Conservation (phyloP, 2,797 vertebrate species). For the Coregonus suidteri region DNA sequence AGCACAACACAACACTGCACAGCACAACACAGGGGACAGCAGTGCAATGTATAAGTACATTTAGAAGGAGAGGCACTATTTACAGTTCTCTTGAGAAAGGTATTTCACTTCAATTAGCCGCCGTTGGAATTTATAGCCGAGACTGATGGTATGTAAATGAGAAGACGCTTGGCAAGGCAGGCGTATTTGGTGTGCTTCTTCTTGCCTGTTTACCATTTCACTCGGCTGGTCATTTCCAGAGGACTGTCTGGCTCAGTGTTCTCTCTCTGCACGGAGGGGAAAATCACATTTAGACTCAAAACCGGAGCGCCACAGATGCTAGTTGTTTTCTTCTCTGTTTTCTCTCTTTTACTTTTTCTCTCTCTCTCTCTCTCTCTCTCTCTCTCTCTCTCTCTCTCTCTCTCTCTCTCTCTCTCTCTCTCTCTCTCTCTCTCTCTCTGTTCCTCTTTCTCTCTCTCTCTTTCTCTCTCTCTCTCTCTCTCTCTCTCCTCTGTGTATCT, state of each 20-base stretch:
- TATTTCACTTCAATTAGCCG: neutral
- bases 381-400: neutral
- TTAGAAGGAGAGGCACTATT: neutral
- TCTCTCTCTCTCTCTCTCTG: neutral
- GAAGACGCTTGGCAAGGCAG: neutral
- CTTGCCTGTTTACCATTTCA: conserved; percentile 46
- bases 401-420: neutral
- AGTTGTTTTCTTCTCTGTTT: neutral
- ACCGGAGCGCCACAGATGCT: conserved; percentile 44
- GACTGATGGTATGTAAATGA: neutral
- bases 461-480: too few species aligned
- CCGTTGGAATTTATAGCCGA: neutral
- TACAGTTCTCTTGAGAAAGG: neutral
- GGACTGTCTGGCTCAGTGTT: conserved; percentile 26
- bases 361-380: conserved; percentile 5
- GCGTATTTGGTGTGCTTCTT: neutral
- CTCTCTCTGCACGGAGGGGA: conserved; percentile 12
- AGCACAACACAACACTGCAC: neutral
- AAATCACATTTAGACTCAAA: conserved; percentile 41
- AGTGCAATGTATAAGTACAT: too few species aligned
- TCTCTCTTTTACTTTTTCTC: neutral
- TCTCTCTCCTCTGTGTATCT: too few species aligned
- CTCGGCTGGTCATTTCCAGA: conserved; percentile 43
- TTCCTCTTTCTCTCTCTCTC: neutral
- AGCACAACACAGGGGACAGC: neutral